Base-by-base conservation (phyloP, 1,140 invertebrate species). In the Chrysoperla carnea region DNA sequence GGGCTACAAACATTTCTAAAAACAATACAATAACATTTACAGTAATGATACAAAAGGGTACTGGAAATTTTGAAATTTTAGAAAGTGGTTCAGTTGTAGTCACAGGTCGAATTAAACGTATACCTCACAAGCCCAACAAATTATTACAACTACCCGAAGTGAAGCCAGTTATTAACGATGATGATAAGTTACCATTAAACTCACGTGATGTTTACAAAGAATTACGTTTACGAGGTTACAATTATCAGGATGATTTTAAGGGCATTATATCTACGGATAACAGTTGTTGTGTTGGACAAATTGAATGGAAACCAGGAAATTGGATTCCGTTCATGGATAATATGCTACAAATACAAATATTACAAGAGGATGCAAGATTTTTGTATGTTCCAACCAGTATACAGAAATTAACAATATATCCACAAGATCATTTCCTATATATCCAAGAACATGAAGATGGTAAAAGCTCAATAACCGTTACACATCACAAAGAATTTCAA, bases 271-370 rank as follows among this genome's bases (percentile, higher is more conserved):
- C n/a, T 6, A 14, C 11, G 3, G n/a, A 35, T 37, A 17, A 42
- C 9, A 13, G n/a, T n/a, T 28, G 35, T 33, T 8, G n/a, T 6
- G 41, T 14, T 11, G 79, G 76, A 17, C 57, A 56, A 14, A 59
- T 79, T 1, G 47, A 51, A 29, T 90, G 86, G 86, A 37, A 36
- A 7, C 61, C 62, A 11, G 58, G 79, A 50, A 91, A 93, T 58
- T 96, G 88, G 87, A 76, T 90, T 0, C 73, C 87, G 0, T 95
- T 92, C 59, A 76, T 95, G 70, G 92, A 96, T 59, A 88, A 81
- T 12, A 83, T 95, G 77, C 61, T 95, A 12, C 92, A 96, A 58
- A 75, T 93, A 46, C 74, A 81, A 47, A 78, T 94, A 37, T 52
- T 94, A 1, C 70, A 72, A 23, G 62, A 72, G n/a, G 81, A 87